Percentiles rank a stretch among this genome's conserved stretches.
phyloP scores from a whole-genome alignment of 37 sponge, comb jelly and placozoan genomes.

The Axinella damicornis region DNA sequence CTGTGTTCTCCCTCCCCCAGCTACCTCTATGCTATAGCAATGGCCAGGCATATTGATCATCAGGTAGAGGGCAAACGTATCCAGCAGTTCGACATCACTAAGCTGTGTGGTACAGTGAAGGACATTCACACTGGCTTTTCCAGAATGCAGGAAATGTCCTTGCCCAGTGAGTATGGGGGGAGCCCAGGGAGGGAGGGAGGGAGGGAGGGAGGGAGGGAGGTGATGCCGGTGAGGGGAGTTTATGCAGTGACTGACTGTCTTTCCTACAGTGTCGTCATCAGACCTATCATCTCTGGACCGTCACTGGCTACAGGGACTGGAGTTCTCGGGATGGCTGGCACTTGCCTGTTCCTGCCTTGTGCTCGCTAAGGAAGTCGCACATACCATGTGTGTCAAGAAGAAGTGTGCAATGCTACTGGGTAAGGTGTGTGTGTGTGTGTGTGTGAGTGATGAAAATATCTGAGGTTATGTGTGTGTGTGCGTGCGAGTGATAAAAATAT shows the following conservation, averaged over 20 bases:
- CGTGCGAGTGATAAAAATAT: too few relatives aligned
- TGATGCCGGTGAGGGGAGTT: too few relatives aligned
- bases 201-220: too few relatives aligned
- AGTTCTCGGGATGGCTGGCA: slow-evolving; percentile 65
- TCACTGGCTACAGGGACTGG: slow-evolving; percentile 59
- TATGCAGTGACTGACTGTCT: background rate
- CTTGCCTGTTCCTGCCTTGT: slow-evolving; percentile 56
- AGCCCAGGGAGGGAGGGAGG: too few relatives aligned
- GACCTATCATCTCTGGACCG: slow-evolving; percentile 53
- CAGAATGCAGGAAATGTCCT: slow-evolving; percentile 62
- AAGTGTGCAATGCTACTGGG: slow-evolving; percentile 51
- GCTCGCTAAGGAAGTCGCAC: slow-evolving; percentile 11
- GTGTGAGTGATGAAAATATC: too few relatives aligned
- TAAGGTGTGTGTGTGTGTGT: slow-evolving; percentile 6
- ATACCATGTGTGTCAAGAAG: slow-evolving; percentile 29
- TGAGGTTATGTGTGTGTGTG: background rate
- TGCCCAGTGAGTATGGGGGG: slow-evolving; percentile 38
- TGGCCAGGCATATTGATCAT: slow-evolving; percentile 60
- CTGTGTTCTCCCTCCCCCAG: slow-evolving; percentile 1
- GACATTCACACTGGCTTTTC: slow-evolving; percentile 49
- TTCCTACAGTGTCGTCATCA: slow-evolving; percentile 20
- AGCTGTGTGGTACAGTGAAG: slow-evolving; percentile 54
- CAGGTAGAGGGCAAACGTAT: slow-evolving; percentile 62
- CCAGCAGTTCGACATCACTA: slow-evolving; percentile 22
- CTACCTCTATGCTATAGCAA: slow-evolving; percentile 61